Conservation (phyloP, 2,797 vertebrate species). For the Silurus aristotelis region DNA sequence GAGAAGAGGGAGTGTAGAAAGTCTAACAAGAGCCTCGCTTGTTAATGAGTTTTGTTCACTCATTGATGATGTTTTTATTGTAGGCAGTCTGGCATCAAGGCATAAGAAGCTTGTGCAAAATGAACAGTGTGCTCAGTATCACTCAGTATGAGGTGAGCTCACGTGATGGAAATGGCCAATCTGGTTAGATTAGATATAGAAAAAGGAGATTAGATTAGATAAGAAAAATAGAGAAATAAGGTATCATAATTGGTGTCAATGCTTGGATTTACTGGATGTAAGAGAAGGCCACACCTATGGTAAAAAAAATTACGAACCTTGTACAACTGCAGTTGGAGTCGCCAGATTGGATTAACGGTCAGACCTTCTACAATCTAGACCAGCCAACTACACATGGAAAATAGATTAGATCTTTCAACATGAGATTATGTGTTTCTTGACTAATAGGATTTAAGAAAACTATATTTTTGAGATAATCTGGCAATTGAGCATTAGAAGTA, state of each 20-base stretch:
- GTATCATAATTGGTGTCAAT: neutral
- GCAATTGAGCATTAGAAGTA: neutral
- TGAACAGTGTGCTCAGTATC: slow-evolving; percentile 20
- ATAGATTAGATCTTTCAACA: slow-evolving; percentile 3
- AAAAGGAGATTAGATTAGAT: slow-evolving; percentile 26
- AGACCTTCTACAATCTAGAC: neutral
- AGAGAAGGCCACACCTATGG: neutral
- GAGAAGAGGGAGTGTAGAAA: slow-evolving; percentile 20
- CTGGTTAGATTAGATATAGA: neutral
- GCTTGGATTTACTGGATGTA: slow-evolving; percentile 10
- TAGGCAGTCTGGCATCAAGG: slow-evolving; percentile 46
- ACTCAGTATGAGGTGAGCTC: slow-evolving; percentile 39
- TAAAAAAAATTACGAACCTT: neutral
- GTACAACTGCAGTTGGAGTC: neutral
- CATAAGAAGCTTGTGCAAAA: slow-evolving; percentile 38
- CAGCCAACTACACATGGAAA: neutral
- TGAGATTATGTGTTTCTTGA: neutral
- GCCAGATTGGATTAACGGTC: slow-evolving; percentile 5
- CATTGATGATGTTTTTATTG: slow-evolving; percentile 55
- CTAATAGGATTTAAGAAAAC: neutral
- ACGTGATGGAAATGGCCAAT: slow-evolving; percentile 59
- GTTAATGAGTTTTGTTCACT: slow-evolving; percentile 46
- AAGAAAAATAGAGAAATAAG: neutral
- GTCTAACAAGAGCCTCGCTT: slow-evolving; percentile 42
- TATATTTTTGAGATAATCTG: neutral